Evolutionary conservation across 1,140 invertebrate species (phyloP).

Genomic region (Macrosteles quadrilineatus): DNA sequence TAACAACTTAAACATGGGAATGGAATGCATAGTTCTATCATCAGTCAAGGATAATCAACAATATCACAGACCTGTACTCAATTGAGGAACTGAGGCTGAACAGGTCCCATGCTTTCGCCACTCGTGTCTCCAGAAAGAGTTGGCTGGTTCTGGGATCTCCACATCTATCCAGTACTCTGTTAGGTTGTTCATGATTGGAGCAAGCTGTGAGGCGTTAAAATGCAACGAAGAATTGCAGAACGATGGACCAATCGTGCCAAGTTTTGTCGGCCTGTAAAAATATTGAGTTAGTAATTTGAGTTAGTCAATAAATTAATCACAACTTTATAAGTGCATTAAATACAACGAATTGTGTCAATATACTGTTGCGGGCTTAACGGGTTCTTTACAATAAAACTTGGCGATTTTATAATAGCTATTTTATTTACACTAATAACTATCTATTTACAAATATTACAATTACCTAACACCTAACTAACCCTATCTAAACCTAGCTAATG

Average conservation of each 20-base stretch:
- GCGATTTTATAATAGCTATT: too few species aligned
- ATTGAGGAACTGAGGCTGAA: conserved; percentile 58
- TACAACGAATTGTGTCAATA: too few species aligned
- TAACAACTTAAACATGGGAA: too few species aligned
- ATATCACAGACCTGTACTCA: conserved; percentile 56
- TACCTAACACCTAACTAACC: too few species aligned
- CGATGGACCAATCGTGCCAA: conserved; percentile 62
- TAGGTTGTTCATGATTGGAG: conserved; percentile 61
- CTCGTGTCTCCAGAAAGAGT: conserved; percentile 78
- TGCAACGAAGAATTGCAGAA: conserved; percentile 67
- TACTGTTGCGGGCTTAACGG: too few species aligned
- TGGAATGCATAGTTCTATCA: too few species aligned
- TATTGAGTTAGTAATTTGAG: conserved; percentile 11
- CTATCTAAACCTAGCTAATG: too few species aligned
- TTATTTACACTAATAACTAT: too few species aligned
- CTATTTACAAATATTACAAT: too few species aligned
- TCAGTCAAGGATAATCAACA: too few species aligned
- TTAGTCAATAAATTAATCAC: not conserved
- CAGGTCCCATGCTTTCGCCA: conserved; percentile 87
- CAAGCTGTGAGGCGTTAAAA: conserved; percentile 62
- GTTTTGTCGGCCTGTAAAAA: conserved; percentile 64
- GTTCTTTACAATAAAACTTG: too few species aligned
- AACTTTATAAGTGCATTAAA: too few species aligned
- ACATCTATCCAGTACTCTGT: conserved; percentile 73
- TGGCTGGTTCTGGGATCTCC: conserved; percentile 55